A percentile compares a stretch with the other conserved stretches of the same genome.
phyloP scores from a whole-genome alignment of 2,113 vertebrate genomes.

The Scatophagus argus region DNA sequence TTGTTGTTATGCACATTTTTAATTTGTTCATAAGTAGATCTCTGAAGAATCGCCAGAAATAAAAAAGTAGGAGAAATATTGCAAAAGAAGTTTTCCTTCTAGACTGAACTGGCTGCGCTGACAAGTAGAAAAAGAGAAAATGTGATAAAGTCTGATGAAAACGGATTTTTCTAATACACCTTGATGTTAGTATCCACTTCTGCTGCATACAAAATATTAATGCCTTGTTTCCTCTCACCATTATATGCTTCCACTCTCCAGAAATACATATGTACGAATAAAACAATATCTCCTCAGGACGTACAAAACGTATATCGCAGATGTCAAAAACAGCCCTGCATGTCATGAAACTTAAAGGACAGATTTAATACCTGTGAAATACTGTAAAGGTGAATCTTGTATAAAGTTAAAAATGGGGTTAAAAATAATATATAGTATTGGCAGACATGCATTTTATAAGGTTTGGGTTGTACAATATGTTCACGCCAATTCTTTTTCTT shows the following conservation, averaged over 20 bases:
- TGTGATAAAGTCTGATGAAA: too few species aligned
- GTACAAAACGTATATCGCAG: constrained; percentile 5
- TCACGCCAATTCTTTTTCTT: not conserved
- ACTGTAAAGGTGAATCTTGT: not conserved
- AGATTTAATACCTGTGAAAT: constrained; percentile 8
- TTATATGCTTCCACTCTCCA: not conserved
- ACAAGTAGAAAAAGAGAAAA: not conserved
- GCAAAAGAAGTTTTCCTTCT: not conserved
- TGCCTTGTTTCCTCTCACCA: not conserved
- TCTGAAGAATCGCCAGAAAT: not conserved
- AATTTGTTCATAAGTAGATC: not conserved
- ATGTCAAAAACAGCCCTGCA: not conserved
- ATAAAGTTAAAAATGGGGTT: not conserved
- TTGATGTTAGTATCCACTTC: not conserved
- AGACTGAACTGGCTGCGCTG: too few species aligned
- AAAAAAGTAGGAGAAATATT: not conserved
- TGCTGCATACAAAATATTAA: not conserved
- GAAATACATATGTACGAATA: not conserved
- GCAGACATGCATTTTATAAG: constrained; percentile 18
- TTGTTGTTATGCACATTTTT: not conserved
- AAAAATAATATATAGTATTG: not conserved
- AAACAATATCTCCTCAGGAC: not conserved
- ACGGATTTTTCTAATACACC: not conserved
- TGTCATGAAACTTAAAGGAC: constrained; percentile 6
- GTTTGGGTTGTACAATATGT: not conserved